Evolutionary conservation across 1,140 invertebrate genomes (phyloP).

Genomic region (Drosophila cardini): DNA sequence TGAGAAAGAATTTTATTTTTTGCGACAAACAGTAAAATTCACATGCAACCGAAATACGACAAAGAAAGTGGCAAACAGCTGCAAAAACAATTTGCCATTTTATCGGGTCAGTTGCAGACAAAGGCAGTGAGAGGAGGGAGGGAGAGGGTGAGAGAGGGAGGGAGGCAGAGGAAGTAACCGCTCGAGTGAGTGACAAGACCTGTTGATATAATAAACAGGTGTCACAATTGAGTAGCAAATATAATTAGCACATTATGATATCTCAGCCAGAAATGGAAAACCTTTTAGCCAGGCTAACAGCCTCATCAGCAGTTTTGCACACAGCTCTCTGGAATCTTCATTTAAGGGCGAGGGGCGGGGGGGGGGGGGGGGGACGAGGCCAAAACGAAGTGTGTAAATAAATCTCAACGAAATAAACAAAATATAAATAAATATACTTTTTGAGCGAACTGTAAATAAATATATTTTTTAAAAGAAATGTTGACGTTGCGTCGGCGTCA

Average conservation of each 20-base stretch:
- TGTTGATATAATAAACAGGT: slow-evolving; percentile 14
- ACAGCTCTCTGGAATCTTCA: background rate
- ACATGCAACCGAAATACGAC: slow-evolving; percentile 30
- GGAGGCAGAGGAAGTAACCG: too few relatives aligned
- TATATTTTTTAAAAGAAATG: slow-evolving; percentile 17
- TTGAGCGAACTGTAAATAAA: too few relatives aligned
- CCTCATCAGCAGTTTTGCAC: slow-evolving; percentile 32
- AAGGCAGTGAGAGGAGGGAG: background rate
- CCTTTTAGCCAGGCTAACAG: background rate
- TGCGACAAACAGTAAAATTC: slow-evolving; percentile 41
- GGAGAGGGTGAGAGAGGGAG: too few relatives aligned
- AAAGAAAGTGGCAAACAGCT: slow-evolving; percentile 62
- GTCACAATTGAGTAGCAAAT: slow-evolving; percentile 13
- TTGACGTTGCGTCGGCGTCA: slow-evolving; percentile 9
- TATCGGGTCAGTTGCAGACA: slow-evolving; percentile 13
- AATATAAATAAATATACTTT: slow-evolving; percentile 11
- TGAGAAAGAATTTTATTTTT: slow-evolving; percentile 5
- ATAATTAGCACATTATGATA: slow-evolving; percentile 19
- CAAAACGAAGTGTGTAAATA: slow-evolving; percentile 26
- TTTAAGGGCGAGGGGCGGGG: background rate
- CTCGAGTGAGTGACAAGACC: too few relatives aligned
- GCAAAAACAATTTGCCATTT: slow-evolving; percentile 50
- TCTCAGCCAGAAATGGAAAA: slow-evolving; percentile 21
- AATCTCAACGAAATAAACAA: slow-evolving; percentile 20
- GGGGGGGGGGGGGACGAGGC: too few relatives aligned